phyloP scores from a whole-genome alignment of 2,888 invertebrate genomes.

The Lasioglossum leucozonium region DNA sequence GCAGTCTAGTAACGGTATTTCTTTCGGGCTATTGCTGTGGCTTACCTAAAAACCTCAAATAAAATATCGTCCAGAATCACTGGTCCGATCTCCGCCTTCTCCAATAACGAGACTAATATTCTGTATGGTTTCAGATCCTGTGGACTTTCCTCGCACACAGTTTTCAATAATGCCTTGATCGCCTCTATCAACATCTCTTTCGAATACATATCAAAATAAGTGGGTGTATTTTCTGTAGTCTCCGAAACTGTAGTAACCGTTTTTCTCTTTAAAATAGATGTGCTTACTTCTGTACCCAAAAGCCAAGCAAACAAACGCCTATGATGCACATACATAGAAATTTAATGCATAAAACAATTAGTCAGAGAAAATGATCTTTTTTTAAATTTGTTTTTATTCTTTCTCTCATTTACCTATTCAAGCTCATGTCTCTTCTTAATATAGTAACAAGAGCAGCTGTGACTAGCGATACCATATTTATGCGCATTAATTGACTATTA shows the following conservation, averaged over 20 bases:
- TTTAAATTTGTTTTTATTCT: constrained; percentile 3
- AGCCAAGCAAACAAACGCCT: constrained; percentile 94
- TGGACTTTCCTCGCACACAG: constrained; percentile 86
- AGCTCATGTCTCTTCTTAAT: constrained; percentile 94
- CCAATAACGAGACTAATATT: constrained; percentile 92
- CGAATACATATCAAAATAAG: constrained; percentile 89
- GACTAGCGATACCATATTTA: constrained; percentile 90
- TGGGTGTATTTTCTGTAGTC: constrained; percentile 81
- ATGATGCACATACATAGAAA: constrained; percentile 23
- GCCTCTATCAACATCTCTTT: constrained; percentile 89
- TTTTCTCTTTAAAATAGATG: constrained; percentile 82
- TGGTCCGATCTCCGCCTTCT: constrained; percentile 94
- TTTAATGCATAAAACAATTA: constrained; percentile 58
- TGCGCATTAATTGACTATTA: constrained; percentile 89
- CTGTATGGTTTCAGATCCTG: constrained; percentile 90
- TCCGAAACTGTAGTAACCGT: constrained; percentile 77
- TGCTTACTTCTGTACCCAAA: constrained; percentile 89
- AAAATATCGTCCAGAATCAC: constrained; percentile 91
- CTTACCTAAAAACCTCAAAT: constrained; percentile 90
- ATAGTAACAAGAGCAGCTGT: constrained; percentile 91
- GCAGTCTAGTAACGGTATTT: not conserved
- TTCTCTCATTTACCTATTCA: constrained; percentile 88
- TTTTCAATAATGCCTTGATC: constrained; percentile 87
- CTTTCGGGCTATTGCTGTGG: not conserved
- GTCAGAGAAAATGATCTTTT: constrained; percentile 43